phyloP scores from a whole-genome alignment of 2,113 vertebrate genomes.

The Paradisaea rubra region DNA sequence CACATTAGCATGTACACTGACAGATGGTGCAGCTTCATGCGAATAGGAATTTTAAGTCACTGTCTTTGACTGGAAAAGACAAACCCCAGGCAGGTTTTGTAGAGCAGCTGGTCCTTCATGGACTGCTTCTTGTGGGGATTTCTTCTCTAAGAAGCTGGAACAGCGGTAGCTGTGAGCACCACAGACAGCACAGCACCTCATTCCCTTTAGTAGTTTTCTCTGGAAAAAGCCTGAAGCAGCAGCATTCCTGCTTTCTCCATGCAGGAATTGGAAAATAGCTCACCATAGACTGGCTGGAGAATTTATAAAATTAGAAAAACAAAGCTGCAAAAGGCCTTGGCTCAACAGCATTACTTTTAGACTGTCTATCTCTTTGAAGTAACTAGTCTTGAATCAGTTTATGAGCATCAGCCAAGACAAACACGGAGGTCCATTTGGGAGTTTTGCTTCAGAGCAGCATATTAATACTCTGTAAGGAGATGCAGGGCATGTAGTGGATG shows the following conservation, averaged over 20 bases:
- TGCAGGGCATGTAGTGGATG: background rate
- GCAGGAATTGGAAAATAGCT: background rate
- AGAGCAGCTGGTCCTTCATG: background rate
- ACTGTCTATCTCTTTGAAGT: slow-evolving; percentile 9
- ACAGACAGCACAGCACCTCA: background rate
- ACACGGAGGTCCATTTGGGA: background rate
- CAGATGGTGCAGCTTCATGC: background rate
- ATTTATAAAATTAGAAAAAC: slow-evolving; percentile 35
- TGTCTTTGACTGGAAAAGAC: background rate
- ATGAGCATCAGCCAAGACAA: slow-evolving; percentile 6
- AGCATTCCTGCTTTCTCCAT: background rate
- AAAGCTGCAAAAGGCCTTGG: slow-evolving; percentile 27
- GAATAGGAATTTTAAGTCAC: background rate
- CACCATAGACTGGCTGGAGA: background rate
- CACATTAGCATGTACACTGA: background rate
- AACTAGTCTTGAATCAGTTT: background rate
- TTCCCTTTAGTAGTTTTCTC: background rate
- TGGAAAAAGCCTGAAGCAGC: background rate
- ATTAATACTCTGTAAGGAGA: slow-evolving; percentile 28
- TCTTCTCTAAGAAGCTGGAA: background rate
- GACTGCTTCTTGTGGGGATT: background rate
- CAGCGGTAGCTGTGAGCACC: background rate
- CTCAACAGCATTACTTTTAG: background rate
- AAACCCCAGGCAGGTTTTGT: background rate
- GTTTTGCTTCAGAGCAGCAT: background rate